These are phyloP conservation scores for Ceratoteleas bidentatus DNA, from an alignment of 1,140 invertebrate species.

Conservation along the genomic window DNA sequence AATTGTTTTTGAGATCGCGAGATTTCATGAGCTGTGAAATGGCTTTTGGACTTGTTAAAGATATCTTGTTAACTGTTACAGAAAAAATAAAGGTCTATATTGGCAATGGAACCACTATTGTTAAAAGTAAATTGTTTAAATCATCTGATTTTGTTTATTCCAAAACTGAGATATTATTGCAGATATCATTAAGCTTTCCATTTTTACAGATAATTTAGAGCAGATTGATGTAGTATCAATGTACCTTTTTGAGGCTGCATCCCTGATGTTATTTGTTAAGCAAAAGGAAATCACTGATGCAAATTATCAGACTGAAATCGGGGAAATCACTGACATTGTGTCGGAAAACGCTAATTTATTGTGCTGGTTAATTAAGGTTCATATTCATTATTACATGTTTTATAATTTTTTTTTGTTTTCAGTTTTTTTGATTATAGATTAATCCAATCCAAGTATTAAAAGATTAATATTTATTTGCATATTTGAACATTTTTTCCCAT, in stretches of 20 bases:
- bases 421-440: too few species aligned
- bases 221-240: background rate
- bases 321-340: constrained; percentile 16
- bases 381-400: too few species aligned
- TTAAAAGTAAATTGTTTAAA: too few species aligned
- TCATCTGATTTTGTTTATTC: too few species aligned
- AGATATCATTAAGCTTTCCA: background rate
- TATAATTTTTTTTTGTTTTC: background rate
- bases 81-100: constrained; percentile 23
- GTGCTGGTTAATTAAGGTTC: constrained; percentile 33
- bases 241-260: constrained; percentile 31
- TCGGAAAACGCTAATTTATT: constrained; percentile 26
- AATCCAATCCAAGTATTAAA: too few species aligned
- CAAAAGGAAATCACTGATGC: constrained; percentile 3
- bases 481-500: too few species aligned
- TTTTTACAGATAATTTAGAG: too few species aligned
- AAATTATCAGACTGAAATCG: constrained; percentile 4
- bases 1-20: constrained; percentile 43
- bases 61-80: constrained; percentile 37
- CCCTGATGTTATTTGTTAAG: constrained; percentile 22
- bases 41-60: constrained; percentile 33
- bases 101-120: background rate
- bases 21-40: constrained; percentile 30
- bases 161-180: background rate
- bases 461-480: background rate